Conservation (phyloP, 2,113 vertebrate species). For the Helogale parvula region DNA sequence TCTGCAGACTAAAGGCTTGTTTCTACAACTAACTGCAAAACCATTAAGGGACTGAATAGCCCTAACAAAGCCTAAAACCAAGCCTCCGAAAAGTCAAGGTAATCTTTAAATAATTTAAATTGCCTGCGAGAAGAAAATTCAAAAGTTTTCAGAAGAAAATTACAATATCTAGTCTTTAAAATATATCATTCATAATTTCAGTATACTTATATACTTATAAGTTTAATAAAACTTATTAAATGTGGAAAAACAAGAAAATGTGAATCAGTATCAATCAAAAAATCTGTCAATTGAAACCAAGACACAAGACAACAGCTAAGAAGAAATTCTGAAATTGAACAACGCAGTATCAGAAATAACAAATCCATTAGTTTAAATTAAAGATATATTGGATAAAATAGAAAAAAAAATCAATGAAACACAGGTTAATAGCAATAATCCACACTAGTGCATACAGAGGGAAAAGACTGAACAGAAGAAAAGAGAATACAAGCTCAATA, state of each 20-base stretch:
- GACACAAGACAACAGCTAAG: neutral
- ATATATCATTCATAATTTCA: neutral
- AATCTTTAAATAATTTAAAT: neutral
- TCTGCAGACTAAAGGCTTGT: neutral
- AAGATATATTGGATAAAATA: neutral
- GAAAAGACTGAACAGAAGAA: neutral
- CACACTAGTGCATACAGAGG: rapidly evolving
- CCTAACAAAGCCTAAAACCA: neutral
- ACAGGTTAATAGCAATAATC: neutral
- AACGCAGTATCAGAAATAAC: neutral
- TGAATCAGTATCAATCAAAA: neutral
- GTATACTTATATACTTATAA: too few species aligned
- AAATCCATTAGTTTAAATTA: neutral
- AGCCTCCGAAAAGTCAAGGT: neutral
- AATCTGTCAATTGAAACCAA: neutral
- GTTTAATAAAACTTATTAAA: neutral
- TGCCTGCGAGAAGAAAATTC: neutral
- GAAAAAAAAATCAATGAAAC: neutral
- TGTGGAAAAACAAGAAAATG: neutral
- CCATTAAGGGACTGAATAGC: neutral
- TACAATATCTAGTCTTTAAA: neutral
- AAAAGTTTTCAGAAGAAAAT: neutral
- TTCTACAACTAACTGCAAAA: neutral
- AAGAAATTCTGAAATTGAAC: neutral
- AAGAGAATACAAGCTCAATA: neutral